Evolutionary conservation across 1,140 invertebrate genomes (phyloP), one percentile per base, ranked within the genome.

Genomic region (Caligus rogercresseyi): DNA sequence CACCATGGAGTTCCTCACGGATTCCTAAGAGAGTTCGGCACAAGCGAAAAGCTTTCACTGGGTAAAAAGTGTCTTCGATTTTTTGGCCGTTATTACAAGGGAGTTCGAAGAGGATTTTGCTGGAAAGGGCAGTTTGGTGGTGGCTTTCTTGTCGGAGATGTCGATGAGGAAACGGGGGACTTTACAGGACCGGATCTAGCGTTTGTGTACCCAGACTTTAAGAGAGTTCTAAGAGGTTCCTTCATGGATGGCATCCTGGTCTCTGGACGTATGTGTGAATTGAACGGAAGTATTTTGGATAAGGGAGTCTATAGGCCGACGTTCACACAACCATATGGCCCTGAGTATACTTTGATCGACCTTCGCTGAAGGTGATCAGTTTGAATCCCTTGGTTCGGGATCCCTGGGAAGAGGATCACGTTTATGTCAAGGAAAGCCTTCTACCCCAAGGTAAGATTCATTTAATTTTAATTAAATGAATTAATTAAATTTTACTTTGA

Each of bases 121-220:
- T 60, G 57, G 57, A 60, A 43, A 60, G 57, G 57, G 3, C 26
- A 15, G 16, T 31, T 60, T 19, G 57, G 57, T 3, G 57, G 57
- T n/a, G 57, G 57, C 1, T 60, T 60, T n/a, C 24, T 60, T 25
- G 21, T 20, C n/a, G 57, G 57, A 2, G 18, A 16, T 43, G 57
- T 60, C 4, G 57, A 60, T 31, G 23, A 25, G 16, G 7, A 25
- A 2, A 23, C n/a, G 13, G 57, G 57, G 3, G 23, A 25, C 13
- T 60, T 60, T 15, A 24, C 57, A 2, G 23, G 57, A 18, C 7
- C 21, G 15, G 57, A 60, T 43, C 18, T 25, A 11, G 57, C 57
- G 2, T 60, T 25, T 20, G 43, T 60, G 15, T 60, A 60, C 51
- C 57, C 57, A 25, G 57, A 60, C 57, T 60, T 60, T 60, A 25